A percentile compares a stretch with the other conserved stretches of the same genome.
Evolutionary conservation across 2,888 invertebrate species (phyloP).

Genomic region (Drosophila histrio): DNA sequence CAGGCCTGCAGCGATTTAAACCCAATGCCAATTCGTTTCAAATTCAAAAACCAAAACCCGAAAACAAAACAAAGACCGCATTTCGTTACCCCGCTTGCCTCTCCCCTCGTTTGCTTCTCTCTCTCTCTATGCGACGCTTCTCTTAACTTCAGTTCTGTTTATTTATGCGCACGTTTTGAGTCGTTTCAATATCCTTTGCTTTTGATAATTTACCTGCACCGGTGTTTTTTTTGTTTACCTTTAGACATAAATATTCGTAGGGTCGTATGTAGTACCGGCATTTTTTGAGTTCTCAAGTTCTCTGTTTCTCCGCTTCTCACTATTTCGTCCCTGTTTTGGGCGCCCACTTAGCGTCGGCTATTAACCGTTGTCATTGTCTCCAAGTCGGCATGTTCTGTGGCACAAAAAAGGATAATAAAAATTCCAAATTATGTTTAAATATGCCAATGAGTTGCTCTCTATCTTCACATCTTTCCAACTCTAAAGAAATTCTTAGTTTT

Average conservation of each 20-base stretch:
- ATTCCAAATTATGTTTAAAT: slow-evolving; percentile 76
- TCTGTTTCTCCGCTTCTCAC: neutral
- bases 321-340: neutral
- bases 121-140: slow-evolving; percentile 5
- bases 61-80: slow-evolving; percentile 43
- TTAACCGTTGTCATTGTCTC: slow-evolving; percentile 72
- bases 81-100: neutral
- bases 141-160: slow-evolving; percentile 41
- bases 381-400: slow-evolving; percentile 47
- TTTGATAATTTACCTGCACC: slow-evolving; percentile 63
- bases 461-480: neutral
- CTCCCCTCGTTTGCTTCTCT: neutral
- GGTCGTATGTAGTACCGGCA: slow-evolving; percentile 9
- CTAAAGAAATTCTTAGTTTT: neutral
- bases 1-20: slow-evolving; percentile 54
- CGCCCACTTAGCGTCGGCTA: slow-evolving; percentile 32
- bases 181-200: slow-evolving; percentile 47
- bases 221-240: slow-evolving; percentile 60
- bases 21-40: slow-evolving; percentile 63
- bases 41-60: slow-evolving; percentile 31
- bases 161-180: slow-evolving; percentile 69
- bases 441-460: slow-evolving; percentile 54
- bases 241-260: slow-evolving; percentile 3
- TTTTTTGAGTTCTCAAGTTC: neutral
- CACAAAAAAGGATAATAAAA: slow-evolving; percentile 76